Percentiles rank a stretch among this genome's conserved stretches.
Conservation (phyloP, 2,113 vertebrate species). For the Andinoacara biseriatus region DNA sequence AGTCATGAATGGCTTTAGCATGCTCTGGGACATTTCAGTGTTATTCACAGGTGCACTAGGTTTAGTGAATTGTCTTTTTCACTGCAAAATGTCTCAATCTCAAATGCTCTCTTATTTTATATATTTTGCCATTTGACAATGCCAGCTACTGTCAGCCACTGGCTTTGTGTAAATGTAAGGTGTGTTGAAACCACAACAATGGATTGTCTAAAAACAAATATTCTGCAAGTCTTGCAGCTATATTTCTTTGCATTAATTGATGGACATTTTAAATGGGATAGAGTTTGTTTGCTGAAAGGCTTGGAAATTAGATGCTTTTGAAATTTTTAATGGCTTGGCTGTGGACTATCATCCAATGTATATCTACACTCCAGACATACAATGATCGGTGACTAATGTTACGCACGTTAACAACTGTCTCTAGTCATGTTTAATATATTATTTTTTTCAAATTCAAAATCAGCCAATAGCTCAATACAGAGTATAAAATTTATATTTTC, state of each 20-base stretch:
- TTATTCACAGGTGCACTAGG: constrained; percentile 3
- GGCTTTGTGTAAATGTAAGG: not conserved
- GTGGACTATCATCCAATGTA: not conserved
- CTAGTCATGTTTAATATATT: not conserved
- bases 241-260: not conserved
- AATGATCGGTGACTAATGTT: not conserved
- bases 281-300: not conserved
- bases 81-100: not conserved
- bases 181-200: not conserved
- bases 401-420: not conserved
- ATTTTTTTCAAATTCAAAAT: not conserved
- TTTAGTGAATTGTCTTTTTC: not conserved
- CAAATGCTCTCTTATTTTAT: not conserved
- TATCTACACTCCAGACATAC: not conserved
- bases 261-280: not conserved
- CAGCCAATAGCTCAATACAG: not conserved
- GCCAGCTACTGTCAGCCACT: not conserved
- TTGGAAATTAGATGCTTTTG: not conserved
- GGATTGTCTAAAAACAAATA: not conserved
- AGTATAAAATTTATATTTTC: not conserved
- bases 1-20: not conserved
- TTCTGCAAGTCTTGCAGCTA: not conserved
- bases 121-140: not conserved
- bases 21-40: constrained; percentile 5
- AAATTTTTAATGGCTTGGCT: not conserved